Evolutionary conservation across 2,113 vertebrate species (phyloP).

Genomic region (Forbesichthys papilliferus): DNA sequence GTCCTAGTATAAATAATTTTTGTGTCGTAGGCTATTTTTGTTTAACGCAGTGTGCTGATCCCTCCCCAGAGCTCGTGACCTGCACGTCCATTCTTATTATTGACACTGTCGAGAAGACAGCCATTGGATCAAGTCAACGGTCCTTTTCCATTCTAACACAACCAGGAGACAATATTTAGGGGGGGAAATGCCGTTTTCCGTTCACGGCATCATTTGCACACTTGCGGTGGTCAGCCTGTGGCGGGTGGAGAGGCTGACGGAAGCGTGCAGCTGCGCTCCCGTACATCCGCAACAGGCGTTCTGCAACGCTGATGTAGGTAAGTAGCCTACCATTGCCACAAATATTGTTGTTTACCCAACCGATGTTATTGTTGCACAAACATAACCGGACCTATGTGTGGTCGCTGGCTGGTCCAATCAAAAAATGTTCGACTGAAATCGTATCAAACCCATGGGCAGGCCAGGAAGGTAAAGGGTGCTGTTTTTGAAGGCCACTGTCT

Average conservation of each 20-base stretch:
- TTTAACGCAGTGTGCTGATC: no score
- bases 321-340: constrained; percentile 61
- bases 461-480: constrained; percentile 17
- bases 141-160: no score
- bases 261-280: constrained; percentile 94
- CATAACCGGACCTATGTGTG: not conserved
- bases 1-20: no score
- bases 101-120: no score
- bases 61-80: no score
- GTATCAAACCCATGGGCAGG: constrained; percentile 25
- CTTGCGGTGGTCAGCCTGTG: constrained; percentile 81
- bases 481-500: constrained; percentile 47
- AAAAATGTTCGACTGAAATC: not conserved
- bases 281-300: constrained; percentile 96
- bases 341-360: constrained; percentile 39
- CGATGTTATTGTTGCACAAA: constrained; percentile 17
- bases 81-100: no score
- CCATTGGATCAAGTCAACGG: no score
- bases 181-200: constrained; percentile 73
- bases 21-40: no score
- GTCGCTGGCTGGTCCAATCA: not conserved
- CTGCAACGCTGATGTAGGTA: constrained; percentile 94
- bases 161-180: not conserved
- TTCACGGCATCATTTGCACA: constrained; percentile 79
- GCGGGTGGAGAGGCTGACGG: constrained; percentile 78